A percentile compares a stretch with the other conserved stretches of the same genome.
Evolutionary conservation across 1,140 invertebrate genomes (phyloP).

Genomic region (Acromyrmex heyeri): DNA sequence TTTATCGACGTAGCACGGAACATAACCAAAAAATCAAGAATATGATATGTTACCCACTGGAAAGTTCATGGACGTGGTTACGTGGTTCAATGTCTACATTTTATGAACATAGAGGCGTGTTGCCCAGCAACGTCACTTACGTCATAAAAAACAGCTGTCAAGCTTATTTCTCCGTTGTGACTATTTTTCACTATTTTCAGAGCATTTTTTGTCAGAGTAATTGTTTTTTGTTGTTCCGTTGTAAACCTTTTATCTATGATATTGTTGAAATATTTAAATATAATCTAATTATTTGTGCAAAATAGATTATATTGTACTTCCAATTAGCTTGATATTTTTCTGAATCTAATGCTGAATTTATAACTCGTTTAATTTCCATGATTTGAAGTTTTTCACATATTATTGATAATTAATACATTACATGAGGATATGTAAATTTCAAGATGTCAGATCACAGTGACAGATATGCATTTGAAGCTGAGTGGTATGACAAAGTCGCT

Average conservation of each 20-base stretch:
- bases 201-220: neutral
- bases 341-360: constrained; percentile 2
- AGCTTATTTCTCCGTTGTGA: neutral
- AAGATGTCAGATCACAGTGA: constrained; percentile 77
- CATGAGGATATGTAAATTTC: neutral
- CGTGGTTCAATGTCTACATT: neutral
- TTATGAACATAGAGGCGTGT: neutral
- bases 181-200: neutral
- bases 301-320: neutral
- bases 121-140: neutral
- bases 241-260: neutral
- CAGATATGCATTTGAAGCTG: constrained; percentile 89
- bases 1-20: neutral
- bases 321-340: neutral
- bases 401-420: neutral
- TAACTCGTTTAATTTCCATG: neutral
- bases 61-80: neutral
- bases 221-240: neutral
- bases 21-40: neutral
- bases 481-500: constrained; percentile 94
- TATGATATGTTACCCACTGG: neutral
- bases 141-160: neutral
- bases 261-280: neutral
- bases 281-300: neutral
- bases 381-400: neutral